phyloP scores from a whole-genome alignment of 2,888 invertebrate species.

The Saturnia japonica region DNA sequence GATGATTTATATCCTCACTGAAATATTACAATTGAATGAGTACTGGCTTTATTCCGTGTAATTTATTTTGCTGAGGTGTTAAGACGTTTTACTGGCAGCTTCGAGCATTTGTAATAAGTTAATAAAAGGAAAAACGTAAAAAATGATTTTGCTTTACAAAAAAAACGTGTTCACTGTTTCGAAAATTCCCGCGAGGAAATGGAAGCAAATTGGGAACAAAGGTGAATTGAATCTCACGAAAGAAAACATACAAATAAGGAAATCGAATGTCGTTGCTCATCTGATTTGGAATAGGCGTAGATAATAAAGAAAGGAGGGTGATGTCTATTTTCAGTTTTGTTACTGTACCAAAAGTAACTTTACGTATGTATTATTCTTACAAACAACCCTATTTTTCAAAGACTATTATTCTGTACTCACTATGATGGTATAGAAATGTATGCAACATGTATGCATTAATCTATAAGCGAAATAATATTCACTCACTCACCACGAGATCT shows the following conservation, averaged over 20 bases:
- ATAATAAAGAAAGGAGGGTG: constrained; percentile 9
- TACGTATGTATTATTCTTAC: neutral
- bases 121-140: constrained; percentile 2
- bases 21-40: constrained; percentile 64
- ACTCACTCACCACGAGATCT: too few relatives aligned
- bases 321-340: constrained; percentile 4
- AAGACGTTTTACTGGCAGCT: neutral
- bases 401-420: neutral
- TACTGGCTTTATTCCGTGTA: constrained; percentile 51
- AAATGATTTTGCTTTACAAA: neutral
- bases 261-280: constrained; percentile 52
- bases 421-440: neutral
- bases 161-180: constrained; percentile 24
- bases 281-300: constrained; percentile 42
- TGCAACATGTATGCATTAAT: too few relatives aligned
- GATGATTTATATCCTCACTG: constrained; percentile 68
- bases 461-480: too few relatives aligned
- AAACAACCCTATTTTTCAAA: neutral
- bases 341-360: neutral
- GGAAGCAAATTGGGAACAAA: constrained; percentile 47
- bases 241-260: constrained; percentile 54
- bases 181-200: constrained; percentile 38
- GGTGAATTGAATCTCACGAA: constrained; percentile 48
- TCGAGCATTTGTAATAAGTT: constrained; percentile 6
- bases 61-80: constrained; percentile 38